Conservation (phyloP, 2,888 invertebrate genomes). For the Arctia plantaginis region DNA sequence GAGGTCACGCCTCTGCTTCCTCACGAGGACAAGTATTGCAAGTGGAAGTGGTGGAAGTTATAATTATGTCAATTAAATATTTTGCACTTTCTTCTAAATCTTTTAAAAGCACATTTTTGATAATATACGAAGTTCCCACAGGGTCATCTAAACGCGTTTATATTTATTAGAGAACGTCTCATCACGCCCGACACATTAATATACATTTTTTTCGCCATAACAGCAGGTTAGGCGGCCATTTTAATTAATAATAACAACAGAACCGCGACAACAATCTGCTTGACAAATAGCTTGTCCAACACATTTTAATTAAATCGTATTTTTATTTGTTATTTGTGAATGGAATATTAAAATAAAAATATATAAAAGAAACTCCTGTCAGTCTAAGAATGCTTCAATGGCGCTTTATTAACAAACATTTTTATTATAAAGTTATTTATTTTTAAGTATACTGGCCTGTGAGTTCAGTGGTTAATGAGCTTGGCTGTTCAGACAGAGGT, state of each 20-base stretch:
- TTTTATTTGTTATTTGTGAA: conserved; percentile 5
- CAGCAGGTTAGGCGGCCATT: conserved; percentile 19
- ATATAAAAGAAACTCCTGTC: neutral
- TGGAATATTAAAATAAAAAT: neutral
- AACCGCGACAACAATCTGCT: conserved; percentile 33
- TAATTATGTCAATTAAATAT: no score
- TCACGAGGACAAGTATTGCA: no score
- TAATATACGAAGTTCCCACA: neutral
- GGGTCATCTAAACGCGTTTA: conserved; percentile 5
- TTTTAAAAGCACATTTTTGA: neutral
- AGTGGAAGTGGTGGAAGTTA: no score
- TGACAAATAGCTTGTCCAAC: conserved; percentile 26
- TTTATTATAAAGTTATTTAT: no score
- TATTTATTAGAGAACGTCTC: conserved; percentile 17
- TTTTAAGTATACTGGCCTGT: no score
- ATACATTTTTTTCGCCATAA: conserved; percentile 15
- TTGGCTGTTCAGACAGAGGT: no score
- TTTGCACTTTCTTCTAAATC: neutral
- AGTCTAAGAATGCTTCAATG: neutral
- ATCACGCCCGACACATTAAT: conserved; percentile 29
- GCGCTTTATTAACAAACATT: no score
- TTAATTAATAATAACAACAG: conserved; percentile 26
- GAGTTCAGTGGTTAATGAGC: no score
- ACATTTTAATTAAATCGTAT: conserved; percentile 24
- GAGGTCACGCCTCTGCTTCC: no score